These are phyloP conservation scores for Pammene aurita DNA, from an alignment of 2,888 invertebrate species.

Conservation along the genomic window DNA sequence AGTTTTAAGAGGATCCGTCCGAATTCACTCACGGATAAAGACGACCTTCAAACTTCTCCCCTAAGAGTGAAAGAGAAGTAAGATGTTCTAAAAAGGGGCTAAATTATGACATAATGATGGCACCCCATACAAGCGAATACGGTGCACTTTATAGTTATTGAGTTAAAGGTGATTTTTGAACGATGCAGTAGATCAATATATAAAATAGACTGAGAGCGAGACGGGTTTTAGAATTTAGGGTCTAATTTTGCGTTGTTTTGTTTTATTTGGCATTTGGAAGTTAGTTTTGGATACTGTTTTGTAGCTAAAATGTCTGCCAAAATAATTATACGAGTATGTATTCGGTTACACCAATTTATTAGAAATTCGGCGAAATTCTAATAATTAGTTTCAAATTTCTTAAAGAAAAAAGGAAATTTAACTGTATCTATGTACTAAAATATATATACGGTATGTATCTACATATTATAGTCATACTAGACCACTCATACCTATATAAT, in stretches of 20 bases:
- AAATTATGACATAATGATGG: constrained; percentile 73
- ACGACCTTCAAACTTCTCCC: constrained; percentile 51
- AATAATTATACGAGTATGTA: no score
- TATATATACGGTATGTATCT: no score
- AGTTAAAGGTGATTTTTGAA: constrained; percentile 48
- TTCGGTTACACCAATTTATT: background rate
- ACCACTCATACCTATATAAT: no score
- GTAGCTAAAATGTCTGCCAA: background rate
- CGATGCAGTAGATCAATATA: constrained; percentile 48
- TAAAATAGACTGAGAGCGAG: constrained; percentile 52
- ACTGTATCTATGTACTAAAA: no score
- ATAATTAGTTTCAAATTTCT: no score
- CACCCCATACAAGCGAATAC: constrained; percentile 51
- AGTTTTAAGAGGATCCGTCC: constrained; percentile 4
- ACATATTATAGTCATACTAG: no score
- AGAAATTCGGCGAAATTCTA: no score
- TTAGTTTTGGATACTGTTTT: constrained; percentile 7
- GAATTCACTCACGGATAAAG: constrained; percentile 61
- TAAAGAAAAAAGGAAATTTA: no score
- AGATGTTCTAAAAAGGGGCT: constrained; percentile 61
- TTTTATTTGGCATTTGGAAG: background rate
- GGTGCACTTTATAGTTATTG: constrained; percentile 9
- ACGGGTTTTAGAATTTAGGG: constrained; percentile 6
- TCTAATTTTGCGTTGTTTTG: background rate
- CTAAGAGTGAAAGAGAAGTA: constrained; percentile 53